These are phyloP conservation scores for Maconellicoccus hirsutus DNA, from an alignment of 1,140 invertebrate genomes.

Conservation along the genomic window DNA sequence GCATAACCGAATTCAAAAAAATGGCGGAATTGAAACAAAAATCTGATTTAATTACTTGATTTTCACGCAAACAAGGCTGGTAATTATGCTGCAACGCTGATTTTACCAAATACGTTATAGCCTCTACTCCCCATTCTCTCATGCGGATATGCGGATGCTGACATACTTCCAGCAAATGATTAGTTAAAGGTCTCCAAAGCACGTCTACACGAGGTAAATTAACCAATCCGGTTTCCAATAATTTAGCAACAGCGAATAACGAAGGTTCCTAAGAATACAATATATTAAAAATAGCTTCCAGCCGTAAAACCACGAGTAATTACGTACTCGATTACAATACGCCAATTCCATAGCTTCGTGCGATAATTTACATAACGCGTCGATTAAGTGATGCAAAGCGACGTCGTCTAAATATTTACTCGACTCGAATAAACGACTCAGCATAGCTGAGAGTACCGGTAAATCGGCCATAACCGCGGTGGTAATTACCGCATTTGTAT, in stretches of 20 bases:
- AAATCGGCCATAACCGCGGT: slow-evolving; percentile 92
- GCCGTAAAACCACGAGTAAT: background rate
- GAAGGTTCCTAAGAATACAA: slow-evolving; percentile 68
- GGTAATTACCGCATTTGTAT: slow-evolving; percentile 84
- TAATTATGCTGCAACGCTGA: slow-evolving; percentile 82
- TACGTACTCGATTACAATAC: slow-evolving; percentile 73
- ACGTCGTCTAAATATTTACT: slow-evolving; percentile 89
- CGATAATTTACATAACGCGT: slow-evolving; percentile 90
- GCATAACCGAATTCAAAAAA: too few species aligned
- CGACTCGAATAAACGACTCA: slow-evolving; percentile 86
- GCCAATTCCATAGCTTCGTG: slow-evolving; percentile 95
- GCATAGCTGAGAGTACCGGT: slow-evolving; percentile 82
- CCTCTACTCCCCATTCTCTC: slow-evolving; percentile 95
- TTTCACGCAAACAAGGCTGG: slow-evolving; percentile 67
- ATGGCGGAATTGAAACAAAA: too few species aligned
- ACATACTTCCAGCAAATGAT: slow-evolving; percentile 90
- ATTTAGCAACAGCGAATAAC: slow-evolving; percentile 91
- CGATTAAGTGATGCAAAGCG: slow-evolving; percentile 89
- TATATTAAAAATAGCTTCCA: slow-evolving; percentile 7
- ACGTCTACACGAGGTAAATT: slow-evolving; percentile 89
- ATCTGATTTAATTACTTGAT: slow-evolving; percentile 47
- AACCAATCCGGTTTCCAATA: slow-evolving; percentile 89
- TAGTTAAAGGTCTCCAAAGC: slow-evolving; percentile 91
- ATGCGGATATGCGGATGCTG: slow-evolving; percentile 89
- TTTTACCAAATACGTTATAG: slow-evolving; percentile 87